Conservation (phyloP, 2,113 vertebrate species). For the Pangasianodon hypophthalmus region DNA sequence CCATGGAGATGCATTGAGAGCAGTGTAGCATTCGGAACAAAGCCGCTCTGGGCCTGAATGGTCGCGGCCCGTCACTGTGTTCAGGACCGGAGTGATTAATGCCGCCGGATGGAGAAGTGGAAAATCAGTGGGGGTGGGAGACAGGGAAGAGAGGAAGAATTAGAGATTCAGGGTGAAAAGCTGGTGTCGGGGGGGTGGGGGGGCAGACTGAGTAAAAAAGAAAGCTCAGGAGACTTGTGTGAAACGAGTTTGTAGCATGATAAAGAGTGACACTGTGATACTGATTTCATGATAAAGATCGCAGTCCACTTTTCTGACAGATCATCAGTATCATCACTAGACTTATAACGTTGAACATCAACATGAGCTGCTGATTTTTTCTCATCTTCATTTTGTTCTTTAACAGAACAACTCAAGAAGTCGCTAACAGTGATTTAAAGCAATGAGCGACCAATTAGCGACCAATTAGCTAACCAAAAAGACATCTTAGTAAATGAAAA, state of each 20-base stretch:
- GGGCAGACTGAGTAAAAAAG: neutral
- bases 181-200: neutral
- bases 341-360: neutral
- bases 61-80: conserved; percentile 80
- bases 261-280: neutral
- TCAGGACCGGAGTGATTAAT: conserved; percentile 87
- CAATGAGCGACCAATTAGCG: neutral
- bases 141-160: conserved; percentile 25
- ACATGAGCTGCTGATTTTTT: neutral
- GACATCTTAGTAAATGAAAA: neutral
- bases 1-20: conserved; percentile 81
- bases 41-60: conserved; percentile 78
- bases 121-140: conserved; percentile 48
- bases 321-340: neutral
- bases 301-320: neutral
- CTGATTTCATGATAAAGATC: neutral
- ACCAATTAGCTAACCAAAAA: neutral
- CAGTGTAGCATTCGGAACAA: conserved; percentile 76
- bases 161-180: conserved; percentile 46
- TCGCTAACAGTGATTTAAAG: neutral
- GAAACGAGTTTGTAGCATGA: neutral
- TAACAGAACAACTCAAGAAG: neutral
- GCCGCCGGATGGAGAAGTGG: conserved; percentile 65
- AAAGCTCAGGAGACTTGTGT: neutral
- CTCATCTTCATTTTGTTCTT: neutral